Percentiles rank a stretch among this genome's conserved stretches.
Evolutionary conservation across 1,140 invertebrate species (phyloP).

Genomic region (Drosophila ananassae): DNA sequence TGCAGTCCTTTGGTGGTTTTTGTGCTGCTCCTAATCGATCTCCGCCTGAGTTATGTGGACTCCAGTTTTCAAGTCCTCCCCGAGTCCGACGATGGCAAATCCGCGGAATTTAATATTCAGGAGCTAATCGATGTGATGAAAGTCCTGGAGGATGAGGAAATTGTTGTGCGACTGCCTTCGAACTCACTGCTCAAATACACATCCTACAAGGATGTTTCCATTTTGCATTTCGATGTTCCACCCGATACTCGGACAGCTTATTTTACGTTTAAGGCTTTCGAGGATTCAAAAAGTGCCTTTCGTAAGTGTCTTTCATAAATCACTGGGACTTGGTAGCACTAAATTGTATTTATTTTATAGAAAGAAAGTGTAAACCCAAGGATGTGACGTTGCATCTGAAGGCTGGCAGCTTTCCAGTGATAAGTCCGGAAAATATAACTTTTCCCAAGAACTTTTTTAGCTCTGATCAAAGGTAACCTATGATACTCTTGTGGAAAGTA

Average conservation of each 20-base stretch:
- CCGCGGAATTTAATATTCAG: conserved; percentile 34
- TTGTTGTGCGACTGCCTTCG: conserved; percentile 78
- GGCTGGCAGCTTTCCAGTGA: conserved; percentile 90
- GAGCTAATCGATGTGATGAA: conserved; percentile 62
- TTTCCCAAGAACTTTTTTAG: conserved; percentile 88
- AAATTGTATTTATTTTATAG: conserved; percentile 68
- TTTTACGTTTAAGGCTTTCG: conserved; percentile 81
- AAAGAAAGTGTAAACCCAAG: conserved; percentile 85
- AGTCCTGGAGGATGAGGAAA: conserved; percentile 64
- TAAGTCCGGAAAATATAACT: conserved; percentile 90
- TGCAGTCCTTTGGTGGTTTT: conserved; percentile 37
- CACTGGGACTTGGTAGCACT: neutral
- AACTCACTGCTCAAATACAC: conserved; percentile 79
- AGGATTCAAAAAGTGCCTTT: conserved; percentile 81
- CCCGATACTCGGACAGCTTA: conserved; percentile 63
- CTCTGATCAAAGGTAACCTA: conserved; percentile 76
- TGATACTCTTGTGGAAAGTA: fast-evolving
- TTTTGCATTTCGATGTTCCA: conserved; percentile 79
- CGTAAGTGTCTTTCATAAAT: conserved; percentile 61
- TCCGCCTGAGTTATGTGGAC: conserved; percentile 23
- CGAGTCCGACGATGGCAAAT: conserved; percentile 45
- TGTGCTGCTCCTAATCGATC: conserved; percentile 35
- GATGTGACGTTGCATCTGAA: conserved; percentile 88
- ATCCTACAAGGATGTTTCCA: conserved; percentile 82
- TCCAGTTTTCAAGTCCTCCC: conserved; percentile 60